A percentile compares a stretch with the other conserved stretches of the same genome.
These are phyloP conservation scores for Thymelicus lineola DNA, from an alignment of 2,888 invertebrate genomes.

Conservation along the genomic window DNA sequence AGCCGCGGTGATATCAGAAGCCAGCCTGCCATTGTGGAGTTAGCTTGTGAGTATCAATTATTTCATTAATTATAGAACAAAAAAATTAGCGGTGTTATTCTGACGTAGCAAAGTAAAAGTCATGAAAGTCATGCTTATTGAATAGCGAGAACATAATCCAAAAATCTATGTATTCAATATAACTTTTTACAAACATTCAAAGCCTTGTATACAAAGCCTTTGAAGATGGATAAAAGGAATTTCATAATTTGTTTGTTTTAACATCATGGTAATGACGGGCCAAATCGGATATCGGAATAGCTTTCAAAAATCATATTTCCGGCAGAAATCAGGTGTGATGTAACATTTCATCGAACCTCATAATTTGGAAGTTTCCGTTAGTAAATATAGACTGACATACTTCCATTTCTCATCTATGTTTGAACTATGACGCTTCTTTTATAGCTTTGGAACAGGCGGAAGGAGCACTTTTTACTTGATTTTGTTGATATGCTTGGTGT, in stretches of 20 bases:
- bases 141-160: no score
- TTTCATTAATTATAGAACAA: neutral
- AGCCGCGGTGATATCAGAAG: constrained; percentile 94
- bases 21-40: constrained; percentile 94
- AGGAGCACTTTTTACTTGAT: neutral
- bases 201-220: constrained; percentile 1
- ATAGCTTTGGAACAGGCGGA: constrained; percentile 36
- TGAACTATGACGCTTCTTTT: constrained; percentile 39
- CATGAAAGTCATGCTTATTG: no score
- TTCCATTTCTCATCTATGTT: constrained; percentile 47
- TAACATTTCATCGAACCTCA: constrained; percentile 81
- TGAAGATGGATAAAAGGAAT: constrained; percentile 1
- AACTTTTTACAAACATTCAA: no score
- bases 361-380: constrained; percentile 80
- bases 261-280: constrained; percentile 48
- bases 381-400: constrained; percentile 77
- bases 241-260: constrained; percentile 26
- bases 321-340: constrained; percentile 60
- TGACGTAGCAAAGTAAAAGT: no score
- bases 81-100: no score
- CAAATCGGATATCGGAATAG: constrained; percentile 49
- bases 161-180: no score
- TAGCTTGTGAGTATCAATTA: constrained; percentile 94
- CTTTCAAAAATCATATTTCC: constrained; percentile 62
- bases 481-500: neutral